Evolutionary conservation across 2,797 vertebrate genomes (phyloP).

Genomic region (Smutsia gigantea): DNA sequence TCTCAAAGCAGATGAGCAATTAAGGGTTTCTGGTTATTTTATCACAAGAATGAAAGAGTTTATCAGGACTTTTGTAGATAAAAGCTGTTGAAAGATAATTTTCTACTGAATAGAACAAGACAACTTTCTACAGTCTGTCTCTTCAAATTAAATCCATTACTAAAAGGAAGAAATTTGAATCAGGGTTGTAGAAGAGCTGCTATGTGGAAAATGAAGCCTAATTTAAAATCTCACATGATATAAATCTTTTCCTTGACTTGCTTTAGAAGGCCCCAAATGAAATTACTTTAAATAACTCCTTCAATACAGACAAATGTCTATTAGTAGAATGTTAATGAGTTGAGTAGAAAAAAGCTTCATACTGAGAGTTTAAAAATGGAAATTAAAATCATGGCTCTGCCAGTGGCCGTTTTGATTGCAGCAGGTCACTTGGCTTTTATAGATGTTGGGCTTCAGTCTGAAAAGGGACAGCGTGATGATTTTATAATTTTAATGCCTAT

Average conservation of each 20-base stretch:
- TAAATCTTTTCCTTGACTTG: slow-evolving; percentile 4
- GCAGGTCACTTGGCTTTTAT: background rate
- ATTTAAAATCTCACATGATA: background rate
- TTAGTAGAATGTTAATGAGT: background rate
- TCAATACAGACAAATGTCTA: background rate
- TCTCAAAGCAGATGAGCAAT: slow-evolving; percentile 15
- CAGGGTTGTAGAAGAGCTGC: background rate
- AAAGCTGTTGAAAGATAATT: background rate
- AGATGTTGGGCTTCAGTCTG: background rate
- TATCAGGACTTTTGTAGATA: background rate
- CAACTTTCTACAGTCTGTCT: background rate
- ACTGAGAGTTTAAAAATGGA: background rate
- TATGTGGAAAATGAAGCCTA: slow-evolving; percentile 36
- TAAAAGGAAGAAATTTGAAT: slow-evolving; percentile 8
- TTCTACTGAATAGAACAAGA: slow-evolving; percentile 7
- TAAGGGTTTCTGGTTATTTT: slow-evolving; percentile 33
- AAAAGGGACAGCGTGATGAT: background rate
- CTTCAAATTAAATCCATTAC: background rate
- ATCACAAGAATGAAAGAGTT: background rate
- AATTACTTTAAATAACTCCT: background rate
- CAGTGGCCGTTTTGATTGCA: background rate
- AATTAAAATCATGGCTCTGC: background rate
- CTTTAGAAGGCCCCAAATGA: background rate
- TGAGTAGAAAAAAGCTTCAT: background rate
- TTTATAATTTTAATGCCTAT: slow-evolving; percentile 21